A percentile compares a stretch with the other conserved stretches of the same genome.
Conservation (phyloP, 2,888 invertebrate species). For the Pterobdella sp. region DNA sequence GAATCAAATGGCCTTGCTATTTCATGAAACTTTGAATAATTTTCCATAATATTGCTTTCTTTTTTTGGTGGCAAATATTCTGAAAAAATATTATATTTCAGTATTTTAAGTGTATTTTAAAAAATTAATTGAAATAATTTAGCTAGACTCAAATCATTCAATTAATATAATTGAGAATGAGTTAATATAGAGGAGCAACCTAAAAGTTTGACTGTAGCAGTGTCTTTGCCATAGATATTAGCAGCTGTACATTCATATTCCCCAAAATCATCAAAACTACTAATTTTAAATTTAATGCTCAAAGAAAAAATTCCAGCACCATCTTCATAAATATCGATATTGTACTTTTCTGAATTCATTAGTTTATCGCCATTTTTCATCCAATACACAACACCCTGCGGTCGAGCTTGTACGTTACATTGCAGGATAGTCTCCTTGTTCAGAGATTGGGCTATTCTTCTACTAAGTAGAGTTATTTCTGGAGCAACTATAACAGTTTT, state of each 20-base stretch:
- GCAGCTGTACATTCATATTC: background rate
- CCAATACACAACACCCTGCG: constrained; percentile 43
- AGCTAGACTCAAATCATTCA: no score
- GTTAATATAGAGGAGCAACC: no score
- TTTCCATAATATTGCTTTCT: no score
- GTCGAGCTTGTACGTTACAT: constrained; percentile 44
- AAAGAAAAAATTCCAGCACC: background rate
- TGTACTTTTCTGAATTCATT: constrained; percentile 40
- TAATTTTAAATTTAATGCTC: background rate
- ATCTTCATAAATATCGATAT: constrained; percentile 43
- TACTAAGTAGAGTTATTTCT: constrained; percentile 42
- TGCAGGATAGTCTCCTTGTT: constrained; percentile 45
- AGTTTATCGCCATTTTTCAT: constrained; percentile 40
- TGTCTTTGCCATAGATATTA: background rate
- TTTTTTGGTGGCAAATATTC: no score
- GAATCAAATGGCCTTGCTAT: no score
- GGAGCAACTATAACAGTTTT: constrained; percentile 46
- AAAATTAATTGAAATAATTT: no score
- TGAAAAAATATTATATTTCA: no score
- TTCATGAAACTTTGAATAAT: no score
- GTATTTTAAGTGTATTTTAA: no score
- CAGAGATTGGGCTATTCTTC: constrained; percentile 41
- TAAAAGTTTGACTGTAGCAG: background rate
- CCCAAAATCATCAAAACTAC: background rate
- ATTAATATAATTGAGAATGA: no score